A percentile compares a stretch with the other conserved stretches of the same genome.
Evolutionary conservation across 2,888 invertebrate genomes (phyloP).

Genomic region (Dasysyrphus tricinctus): DNA sequence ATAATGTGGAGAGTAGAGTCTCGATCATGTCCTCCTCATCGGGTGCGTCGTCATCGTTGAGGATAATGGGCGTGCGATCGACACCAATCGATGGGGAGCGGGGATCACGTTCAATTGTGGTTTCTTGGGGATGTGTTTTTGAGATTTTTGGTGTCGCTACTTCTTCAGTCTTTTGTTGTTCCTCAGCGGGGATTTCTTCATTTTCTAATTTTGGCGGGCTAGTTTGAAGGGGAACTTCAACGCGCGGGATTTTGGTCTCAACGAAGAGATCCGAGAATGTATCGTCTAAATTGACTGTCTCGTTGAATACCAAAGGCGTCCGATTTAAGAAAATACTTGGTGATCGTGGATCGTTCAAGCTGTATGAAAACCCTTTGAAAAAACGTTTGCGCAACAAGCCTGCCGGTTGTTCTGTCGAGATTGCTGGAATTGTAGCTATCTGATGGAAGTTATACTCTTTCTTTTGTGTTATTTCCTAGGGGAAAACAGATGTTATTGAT

Average conservation of each 20-base stretch:
- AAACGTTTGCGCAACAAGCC: constrained; percentile 79
- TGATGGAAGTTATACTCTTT: constrained; percentile 35
- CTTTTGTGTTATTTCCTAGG: constrained; percentile 38
- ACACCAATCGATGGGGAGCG: constrained; percentile 81
- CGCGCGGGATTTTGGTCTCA: constrained; percentile 77
- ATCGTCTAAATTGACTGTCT: constrained; percentile 80
- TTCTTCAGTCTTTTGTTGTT: constrained; percentile 16
- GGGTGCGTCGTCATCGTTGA: constrained; percentile 79
- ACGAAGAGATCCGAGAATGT: constrained; percentile 82
- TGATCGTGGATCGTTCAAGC: constrained; percentile 80
- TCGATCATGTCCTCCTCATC: constrained; percentile 81
- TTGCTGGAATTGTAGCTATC: constrained; percentile 13
- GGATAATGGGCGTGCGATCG: constrained; percentile 81
- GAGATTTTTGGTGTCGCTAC: constrained; percentile 24
- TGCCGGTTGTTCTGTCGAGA: constrained; percentile 38
- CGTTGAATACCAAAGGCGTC: constrained; percentile 80
- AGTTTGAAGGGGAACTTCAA: constrained; percentile 4
- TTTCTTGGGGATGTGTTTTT: constrained; percentile 35
- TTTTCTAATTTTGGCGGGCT: neutral
- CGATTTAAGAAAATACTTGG: constrained; percentile 79
- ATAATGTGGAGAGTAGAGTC: constrained; percentile 79
- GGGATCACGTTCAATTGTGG: constrained; percentile 77
- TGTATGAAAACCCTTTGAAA: constrained; percentile 79
- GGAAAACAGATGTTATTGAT: neutral
- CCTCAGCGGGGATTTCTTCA: neutral